Evolutionary conservation across 2,113 vertebrate species (phyloP).

Genomic region (Eudyptes chrysolophus): DNA sequence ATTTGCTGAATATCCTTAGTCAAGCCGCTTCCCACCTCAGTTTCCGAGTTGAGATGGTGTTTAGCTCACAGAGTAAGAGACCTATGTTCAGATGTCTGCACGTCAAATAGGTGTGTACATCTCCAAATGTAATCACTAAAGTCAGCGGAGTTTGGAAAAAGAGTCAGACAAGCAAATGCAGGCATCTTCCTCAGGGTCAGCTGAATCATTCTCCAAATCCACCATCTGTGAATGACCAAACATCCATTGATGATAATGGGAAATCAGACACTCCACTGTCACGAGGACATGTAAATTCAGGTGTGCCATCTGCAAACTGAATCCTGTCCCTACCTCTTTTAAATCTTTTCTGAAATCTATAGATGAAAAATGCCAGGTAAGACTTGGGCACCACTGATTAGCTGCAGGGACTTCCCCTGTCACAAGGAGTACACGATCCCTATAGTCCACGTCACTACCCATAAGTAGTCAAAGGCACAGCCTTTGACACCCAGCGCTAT

Average conservation of each 20-base stretch:
- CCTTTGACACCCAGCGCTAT: not conserved
- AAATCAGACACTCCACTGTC: not conserved
- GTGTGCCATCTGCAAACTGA: not conserved
- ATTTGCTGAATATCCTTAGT: not conserved
- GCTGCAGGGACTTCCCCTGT: not conserved
- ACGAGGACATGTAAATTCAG: not conserved
- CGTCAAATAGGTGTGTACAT: not conserved
- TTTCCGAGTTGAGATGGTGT: not conserved
- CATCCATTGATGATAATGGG: not conserved
- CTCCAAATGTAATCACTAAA: not conserved
- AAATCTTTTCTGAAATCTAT: not conserved
- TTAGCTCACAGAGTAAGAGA: not conserved
- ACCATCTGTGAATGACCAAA: not conserved
- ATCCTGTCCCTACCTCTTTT: not conserved
- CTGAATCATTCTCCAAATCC: not conserved
- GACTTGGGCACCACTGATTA: not conserved
- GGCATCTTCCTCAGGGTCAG: not conserved
- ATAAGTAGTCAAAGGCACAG: not conserved
- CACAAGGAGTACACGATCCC: not conserved
- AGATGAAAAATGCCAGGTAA: not conserved
- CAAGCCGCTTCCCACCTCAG: not conserved
- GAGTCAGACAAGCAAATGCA: not conserved
- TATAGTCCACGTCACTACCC: fast-evolving
- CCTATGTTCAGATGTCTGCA: not conserved
- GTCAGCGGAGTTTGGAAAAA: not conserved